Evolutionary conservation across 2,888 invertebrate species (phyloP), one percentile per base, ranked within the genome.

Genomic region (Limnephilus rhombicus): DNA sequence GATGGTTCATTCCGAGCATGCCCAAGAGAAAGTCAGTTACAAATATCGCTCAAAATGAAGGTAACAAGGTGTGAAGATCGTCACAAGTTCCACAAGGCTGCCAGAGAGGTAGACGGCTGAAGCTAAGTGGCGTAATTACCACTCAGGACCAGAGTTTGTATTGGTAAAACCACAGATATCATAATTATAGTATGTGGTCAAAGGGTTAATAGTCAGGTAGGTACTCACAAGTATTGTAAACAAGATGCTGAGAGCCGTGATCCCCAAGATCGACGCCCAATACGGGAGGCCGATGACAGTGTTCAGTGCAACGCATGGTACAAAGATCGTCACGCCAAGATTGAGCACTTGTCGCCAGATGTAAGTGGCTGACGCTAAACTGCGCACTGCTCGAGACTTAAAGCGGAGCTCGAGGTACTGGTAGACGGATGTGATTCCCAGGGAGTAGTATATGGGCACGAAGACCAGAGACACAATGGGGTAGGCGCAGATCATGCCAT

Each of bases 291-390:
- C 98, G 94, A 98, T 97, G 45, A 98, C 98, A 9, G 98, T 98
- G 94, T 98, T 98, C 37, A 98, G 96, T 0, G 98, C 98, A 81
- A 98, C 98, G 91, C 98, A 98, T 0, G 98, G 98, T 0, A 98
- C 98, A 95, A 98, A 98, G n/a, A 98, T 97, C 0, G 98, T 98
- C 85, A 98, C 98, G 0, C 98, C 98, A 93, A 98, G 96, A 95
- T 98, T 98, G 85, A 98, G 96, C 86, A 98, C 96, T 95, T 98
- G 98, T 24, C 98, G 96, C n/a, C 98, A 95, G 41, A 98, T 97
- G 95, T 98, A 98, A 0, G 98, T 98, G 37, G 97, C 98, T 12
- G 98, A 98, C 3, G 98, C 98, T 92, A 98, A 95, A 93, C 98
- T 97, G 92, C 98, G 96, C 0, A 98, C 98, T 92, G 97, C 95